These are phyloP conservation scores for Ginglymostoma cirratum DNA, from an alignment of 2,113 vertebrate genomes.

Conservation along the genomic window DNA sequence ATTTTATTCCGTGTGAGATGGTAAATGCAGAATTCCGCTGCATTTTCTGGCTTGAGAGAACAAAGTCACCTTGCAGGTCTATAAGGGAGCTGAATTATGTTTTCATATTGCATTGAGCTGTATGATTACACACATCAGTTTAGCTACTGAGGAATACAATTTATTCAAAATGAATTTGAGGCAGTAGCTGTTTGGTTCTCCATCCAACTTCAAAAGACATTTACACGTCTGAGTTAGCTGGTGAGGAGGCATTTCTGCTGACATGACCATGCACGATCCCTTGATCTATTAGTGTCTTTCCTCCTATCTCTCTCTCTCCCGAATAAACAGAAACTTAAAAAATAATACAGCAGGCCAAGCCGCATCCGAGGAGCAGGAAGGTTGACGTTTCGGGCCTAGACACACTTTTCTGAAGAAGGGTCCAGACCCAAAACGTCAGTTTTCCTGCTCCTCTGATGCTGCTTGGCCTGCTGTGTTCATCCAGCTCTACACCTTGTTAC, in stretches of 20 bases:
- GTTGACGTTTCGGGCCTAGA: no score
- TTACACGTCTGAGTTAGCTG: neutral
- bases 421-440: no score
- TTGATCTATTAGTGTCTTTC: neutral
- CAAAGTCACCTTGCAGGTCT: constrained; percentile 7
- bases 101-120: neutral
- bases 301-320: neutral
- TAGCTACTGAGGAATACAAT: neutral
- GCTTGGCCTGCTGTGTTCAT: no score
- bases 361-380: no score
- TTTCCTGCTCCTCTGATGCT: no score
- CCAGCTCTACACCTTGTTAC: no score
- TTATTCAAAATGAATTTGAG: neutral
- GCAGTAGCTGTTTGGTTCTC: neutral
- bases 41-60: neutral
- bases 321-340: neutral
- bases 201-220: neutral
- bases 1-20: neutral
- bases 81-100: neutral
- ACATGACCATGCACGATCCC: neutral
- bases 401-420: no score
- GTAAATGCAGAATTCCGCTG: neutral
- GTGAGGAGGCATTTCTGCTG: neutral
- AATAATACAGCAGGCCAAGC: no score
- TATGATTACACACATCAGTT: neutral